A percentile compares a stretch with the other conserved stretches of the same genome.
Evolutionary conservation across 1,140 invertebrate species (phyloP).

Genomic region (Pseudachorutes palmiensis): DNA sequence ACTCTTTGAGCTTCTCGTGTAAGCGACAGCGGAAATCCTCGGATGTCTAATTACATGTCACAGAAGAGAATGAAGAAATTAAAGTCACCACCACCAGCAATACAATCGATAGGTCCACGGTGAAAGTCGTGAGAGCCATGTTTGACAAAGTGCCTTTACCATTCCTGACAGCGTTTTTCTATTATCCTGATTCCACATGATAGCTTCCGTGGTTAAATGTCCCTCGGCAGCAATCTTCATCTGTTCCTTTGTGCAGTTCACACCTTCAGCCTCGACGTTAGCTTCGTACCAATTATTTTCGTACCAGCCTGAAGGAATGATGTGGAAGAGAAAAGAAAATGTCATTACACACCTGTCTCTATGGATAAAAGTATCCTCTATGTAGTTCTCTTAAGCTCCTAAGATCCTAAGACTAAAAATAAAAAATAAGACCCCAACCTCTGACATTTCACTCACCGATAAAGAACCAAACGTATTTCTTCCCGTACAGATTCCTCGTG

Average conservation of each 20-base stretch:
- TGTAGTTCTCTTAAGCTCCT: too few species aligned
- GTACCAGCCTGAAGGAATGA: constrained; percentile 71
- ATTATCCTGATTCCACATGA: constrained; percentile 92
- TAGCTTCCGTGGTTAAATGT: constrained; percentile 93
- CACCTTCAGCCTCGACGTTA: constrained; percentile 74
- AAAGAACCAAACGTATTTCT: constrained; percentile 98
- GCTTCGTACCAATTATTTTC: constrained; percentile 97
- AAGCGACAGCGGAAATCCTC: constrained; percentile 55
- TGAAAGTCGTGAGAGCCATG: too few species aligned
- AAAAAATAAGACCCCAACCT: not conserved
- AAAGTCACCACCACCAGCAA: not conserved
- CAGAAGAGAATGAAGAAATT: constrained; percentile 19
- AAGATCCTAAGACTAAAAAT: not conserved
- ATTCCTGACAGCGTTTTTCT: constrained; percentile 88
- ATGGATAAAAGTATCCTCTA: not conserved
- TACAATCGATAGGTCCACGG: too few species aligned
- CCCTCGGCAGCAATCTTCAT: constrained; percentile 91
- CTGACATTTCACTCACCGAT: constrained; percentile 65
- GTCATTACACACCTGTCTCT: constrained; percentile 4
- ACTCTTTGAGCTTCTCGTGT: constrained; percentile 61
- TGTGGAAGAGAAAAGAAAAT: not conserved
- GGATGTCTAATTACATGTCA: constrained; percentile 51
- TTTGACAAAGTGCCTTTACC: constrained; percentile 52
- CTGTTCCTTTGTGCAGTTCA: constrained; percentile 86
- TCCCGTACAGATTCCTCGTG: constrained; percentile 87